Evolutionary conservation across 2,888 invertebrate species (phyloP), one percentile per base, ranked within the genome.

Genomic region (Vandiemenella viatica): DNA sequence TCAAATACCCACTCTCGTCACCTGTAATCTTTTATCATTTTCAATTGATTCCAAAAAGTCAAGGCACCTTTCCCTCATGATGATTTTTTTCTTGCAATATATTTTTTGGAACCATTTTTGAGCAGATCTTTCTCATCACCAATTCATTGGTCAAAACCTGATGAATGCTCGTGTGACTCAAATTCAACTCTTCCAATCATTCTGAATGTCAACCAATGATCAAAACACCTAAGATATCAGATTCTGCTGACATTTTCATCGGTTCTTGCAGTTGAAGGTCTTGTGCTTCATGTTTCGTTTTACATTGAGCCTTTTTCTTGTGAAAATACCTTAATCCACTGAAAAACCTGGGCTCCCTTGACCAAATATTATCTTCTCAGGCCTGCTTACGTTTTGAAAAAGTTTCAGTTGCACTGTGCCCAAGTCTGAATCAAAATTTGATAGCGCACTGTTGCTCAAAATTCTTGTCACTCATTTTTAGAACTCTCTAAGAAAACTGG

Each of bases 251-350:
- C n/a, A n/a, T n/a, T n/a, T n/a, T n/a, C n/a, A 49, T 55, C 47
- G 46, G 52, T 55, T 53, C 50, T 55, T 50, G 53, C 43, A 53
- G 50, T 38, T 50, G 50, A 52, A 52, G 55, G 54, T 48, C 55
- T 8, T 23, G 10, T 10, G 26, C 26, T 23, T 6, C 26, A 10
- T 8, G 26, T 6, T 50, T 53, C 50, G 52, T 55, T 50, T 55
- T 52, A 50, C 49, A 50, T 51, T 46, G 48, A 48, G 45, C 53
- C 53, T 49, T 43, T 23, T 23, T 47, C 49, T 42, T 55, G 48
- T 37, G 43, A 43, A 50, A 54, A 53, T 46, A 43, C 37, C 48
- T 50, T 48, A 44, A 47, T 42, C 51, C 50, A 50, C 23, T 45
- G 15, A 51, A 50, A 52, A 20, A 47, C 48, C 48, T 43, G 50